Conservation (phyloP, 2,113 vertebrate genomes). For the Raja brachyura region DNA sequence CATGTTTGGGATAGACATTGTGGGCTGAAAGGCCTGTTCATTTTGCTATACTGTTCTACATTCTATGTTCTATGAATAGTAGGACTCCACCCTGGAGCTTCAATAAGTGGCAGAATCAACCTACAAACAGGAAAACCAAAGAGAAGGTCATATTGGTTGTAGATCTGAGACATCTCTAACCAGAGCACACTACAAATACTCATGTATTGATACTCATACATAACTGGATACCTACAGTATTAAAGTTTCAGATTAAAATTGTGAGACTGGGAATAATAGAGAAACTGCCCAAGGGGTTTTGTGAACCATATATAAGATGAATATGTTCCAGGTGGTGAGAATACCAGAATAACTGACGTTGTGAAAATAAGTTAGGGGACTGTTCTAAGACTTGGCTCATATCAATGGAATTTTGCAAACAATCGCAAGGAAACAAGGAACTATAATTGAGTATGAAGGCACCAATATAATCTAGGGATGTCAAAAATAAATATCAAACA, state of each 20-base stretch:
- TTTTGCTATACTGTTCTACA: too few relatives aligned
- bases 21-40: too few relatives aligned
- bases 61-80: background rate
- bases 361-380: background rate
- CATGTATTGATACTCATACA: background rate
- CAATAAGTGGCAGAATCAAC: background rate
- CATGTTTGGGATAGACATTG: too few relatives aligned
- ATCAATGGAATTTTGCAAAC: constrained; percentile 2
- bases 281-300: background rate
- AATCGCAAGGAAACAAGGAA: background rate
- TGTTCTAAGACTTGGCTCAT: background rate
- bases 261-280: background rate
- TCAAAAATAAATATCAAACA: background rate
- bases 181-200: background rate
- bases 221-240: background rate
- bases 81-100: background rate
- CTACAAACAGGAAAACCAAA: background rate
- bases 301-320: background rate
- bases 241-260: background rate
- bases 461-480: background rate
- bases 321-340: background rate
- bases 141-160: background rate
- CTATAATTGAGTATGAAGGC: background rate
- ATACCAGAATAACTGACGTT: background rate
- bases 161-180: background rate